Percentiles rank a stretch among this genome's conserved stretches.
These are phyloP conservation scores for Melanostoma mellinum DNA, from an alignment of 2,888 invertebrate species.

Conservation along the genomic window DNA sequence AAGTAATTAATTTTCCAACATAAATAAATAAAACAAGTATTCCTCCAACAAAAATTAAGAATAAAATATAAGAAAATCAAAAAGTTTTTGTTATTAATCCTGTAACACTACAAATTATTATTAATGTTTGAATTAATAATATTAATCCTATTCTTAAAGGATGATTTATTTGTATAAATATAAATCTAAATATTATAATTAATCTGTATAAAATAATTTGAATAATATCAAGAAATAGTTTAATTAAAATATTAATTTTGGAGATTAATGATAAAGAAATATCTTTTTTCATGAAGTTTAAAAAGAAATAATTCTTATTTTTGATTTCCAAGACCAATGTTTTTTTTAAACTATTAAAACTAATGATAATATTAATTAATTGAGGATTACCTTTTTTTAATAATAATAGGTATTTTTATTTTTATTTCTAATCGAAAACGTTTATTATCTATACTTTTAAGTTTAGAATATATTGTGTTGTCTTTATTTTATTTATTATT, in stretches of 20 bases:
- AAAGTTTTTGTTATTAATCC: slow-evolving; percentile 83
- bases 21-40: slow-evolving; percentile 86
- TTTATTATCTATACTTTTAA: slow-evolving; percentile 85
- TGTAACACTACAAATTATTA: slow-evolving; percentile 82
- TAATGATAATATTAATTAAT: slow-evolving; percentile 83
- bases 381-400: slow-evolving; percentile 82
- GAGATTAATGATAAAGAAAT: slow-evolving; percentile 85
- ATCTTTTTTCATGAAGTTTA: slow-evolving; percentile 85
- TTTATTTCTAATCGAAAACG: slow-evolving; percentile 84
- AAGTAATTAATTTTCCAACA: too few relatives aligned
- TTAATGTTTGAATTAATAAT: slow-evolving; percentile 83
- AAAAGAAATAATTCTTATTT: slow-evolving; percentile 83
- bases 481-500: slow-evolving; percentile 83
- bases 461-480: slow-evolving; percentile 85
- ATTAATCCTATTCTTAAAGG: slow-evolving; percentile 84
- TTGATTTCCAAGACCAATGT: slow-evolving; percentile 88
- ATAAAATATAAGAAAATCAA: slow-evolving; percentile 86
- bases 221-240: slow-evolving; percentile 85
- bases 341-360: slow-evolving; percentile 87
- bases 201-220: slow-evolving; percentile 75
- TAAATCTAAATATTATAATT: slow-evolving; percentile 79
- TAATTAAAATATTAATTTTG: slow-evolving; percentile 88
- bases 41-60: slow-evolving; percentile 85
- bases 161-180: slow-evolving; percentile 82
- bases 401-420: slow-evolving; percentile 83